Evolutionary conservation across 1,140 invertebrate genomes (phyloP), one percentile per base, ranked within the genome.

Genomic region (Euglossa dilemma): DNA sequence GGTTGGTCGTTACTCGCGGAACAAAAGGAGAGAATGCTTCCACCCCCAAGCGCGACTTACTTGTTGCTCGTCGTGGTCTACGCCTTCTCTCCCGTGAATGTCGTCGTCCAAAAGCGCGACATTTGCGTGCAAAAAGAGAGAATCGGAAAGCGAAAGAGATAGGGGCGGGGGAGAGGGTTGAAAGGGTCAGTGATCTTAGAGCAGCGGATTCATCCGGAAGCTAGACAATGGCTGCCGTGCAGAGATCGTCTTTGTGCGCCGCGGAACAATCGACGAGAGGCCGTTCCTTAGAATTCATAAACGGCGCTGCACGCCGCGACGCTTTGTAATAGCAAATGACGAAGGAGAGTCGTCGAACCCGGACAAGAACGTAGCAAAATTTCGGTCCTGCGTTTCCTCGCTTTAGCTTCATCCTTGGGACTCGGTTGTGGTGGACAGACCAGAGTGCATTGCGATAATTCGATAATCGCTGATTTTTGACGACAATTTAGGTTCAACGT

Each of bases 51-150:
- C 64, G 61, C 50, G 76, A 84, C 77, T 91, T 91, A 91, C 90
- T 91, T 91, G 90, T 91, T 91, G 91, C 91, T 78, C 76, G 67
- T 43, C 25, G 25, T 20, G 59, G 25, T 45, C 82, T 54, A 73
- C 61, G 73, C 74, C 78, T 67, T 63, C 74, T 56, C 74, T 73
- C 72, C 47, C 73, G 57, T 71, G 86, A 87, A 87, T 88, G 81
- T 88, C 78, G 71, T 64, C 76, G 25, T 47, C 63, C 61, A 50
- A 84, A 76, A 75, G 75, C 80, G 75, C 73, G 73, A 77, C 59
- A 52, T 28, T 63, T n/a, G 36, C 80, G 61, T 50, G 59, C n/a
- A 57, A 47, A 56, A 47, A 56, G 18, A 20, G 54, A 36, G 52
- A 67, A 59, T 45, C 57, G n/a, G 36, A 45, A 20, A 43, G 23